Evolutionary conservation across 2,888 invertebrate species (phyloP), one percentile per base, ranked within the genome.

Genomic region (Lithophane semibrunnea): DNA sequence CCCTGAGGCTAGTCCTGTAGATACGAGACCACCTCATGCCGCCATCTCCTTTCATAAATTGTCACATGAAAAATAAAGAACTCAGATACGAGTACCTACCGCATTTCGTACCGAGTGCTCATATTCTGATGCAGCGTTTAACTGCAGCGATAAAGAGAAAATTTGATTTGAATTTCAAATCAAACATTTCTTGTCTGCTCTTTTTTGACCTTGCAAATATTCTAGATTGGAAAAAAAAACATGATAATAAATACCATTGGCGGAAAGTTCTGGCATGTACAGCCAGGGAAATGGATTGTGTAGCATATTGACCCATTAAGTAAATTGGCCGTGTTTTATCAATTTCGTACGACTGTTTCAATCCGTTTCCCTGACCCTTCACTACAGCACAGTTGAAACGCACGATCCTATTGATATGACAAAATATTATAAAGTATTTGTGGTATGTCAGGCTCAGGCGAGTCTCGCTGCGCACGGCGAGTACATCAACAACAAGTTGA

Each of bases 401-500:
- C 16, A 7, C 42, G 42, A 13, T 49, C 16, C 16, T 37, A 7
- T 52, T 52, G 16, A 13, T 13, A 21, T 9, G 61, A 77, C 8
- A n/a, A 21, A 2, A 24, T 16, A 60, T 18, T 9, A n/a, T 3
- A 12, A 10, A 24, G 8, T 18, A 7, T 21, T 8, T 47, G 18
- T 54, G 13, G 44, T 66, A 60, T 69, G 12, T 44, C 86, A 97
- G 97, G 96, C 96, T 21, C 93, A 94, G 82, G 85, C 92, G 9
- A 94, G 94, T 80, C 92, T 97, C 79, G 90, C 94, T 8, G 95
- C 94, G 80, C 97, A 97, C 92, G 96, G 97, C 66, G 96, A 97
- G 88, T 97, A 97, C 91, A 95, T 97, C 65, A 94, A 95, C 88
- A 95, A 96, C 86, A 97, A 97, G 93, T 94, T 97, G 90, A 89